Base-by-base conservation (phyloP, 1,140 invertebrate genomes). In the Drosophila sechellia region DNA sequence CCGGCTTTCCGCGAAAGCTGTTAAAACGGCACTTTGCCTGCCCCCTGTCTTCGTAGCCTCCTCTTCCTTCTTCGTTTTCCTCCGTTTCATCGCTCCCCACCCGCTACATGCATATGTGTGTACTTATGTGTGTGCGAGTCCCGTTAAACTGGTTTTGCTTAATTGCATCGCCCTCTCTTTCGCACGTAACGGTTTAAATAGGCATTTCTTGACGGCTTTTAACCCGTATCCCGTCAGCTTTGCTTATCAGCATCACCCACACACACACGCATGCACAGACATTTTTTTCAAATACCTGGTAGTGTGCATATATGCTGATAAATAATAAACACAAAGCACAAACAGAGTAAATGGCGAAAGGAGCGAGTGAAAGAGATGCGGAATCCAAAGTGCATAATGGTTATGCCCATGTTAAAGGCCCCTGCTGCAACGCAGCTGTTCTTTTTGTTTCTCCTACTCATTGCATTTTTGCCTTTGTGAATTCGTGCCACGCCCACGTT, bases 71-170 rank as follows among this genome's bases (percentile, higher is more conserved):
- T 54, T 52, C 54, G 37, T 35, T 58, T 34, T 48, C 39, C 27
- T 49, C 11, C 59, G 17, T 52, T 53, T 17, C 56, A 42, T 25
- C n/a, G 20, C 48, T 46, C 27, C 34, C 27, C 64, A 49, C 70
- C 46, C 39, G 54, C 66, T 55, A 58, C 55, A 42, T 25, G 20
- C 11, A 4, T 70, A 56, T 25, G 13, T 58, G 34, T 60, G 50
- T 78, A 31, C 31, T 31, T 8, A 31, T 57, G 34, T 64, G 50
- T 78, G 50, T 65, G 52, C 48, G 58, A 55, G 60, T 86, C 83
- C 74, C 75, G 75, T 83, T 89, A 89, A 87, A 87, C 83, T 79
- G 84, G 84, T 89, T 87, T 79, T 79, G 84, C 76, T 87, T 79
- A 79, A 83, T 87, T 83, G 70, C 79, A 87, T 77, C 60, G 49